These are phyloP conservation scores for Zaprionus taronus DNA, from an alignment of 1,140 invertebrate genomes.

Conservation along the genomic window DNA sequence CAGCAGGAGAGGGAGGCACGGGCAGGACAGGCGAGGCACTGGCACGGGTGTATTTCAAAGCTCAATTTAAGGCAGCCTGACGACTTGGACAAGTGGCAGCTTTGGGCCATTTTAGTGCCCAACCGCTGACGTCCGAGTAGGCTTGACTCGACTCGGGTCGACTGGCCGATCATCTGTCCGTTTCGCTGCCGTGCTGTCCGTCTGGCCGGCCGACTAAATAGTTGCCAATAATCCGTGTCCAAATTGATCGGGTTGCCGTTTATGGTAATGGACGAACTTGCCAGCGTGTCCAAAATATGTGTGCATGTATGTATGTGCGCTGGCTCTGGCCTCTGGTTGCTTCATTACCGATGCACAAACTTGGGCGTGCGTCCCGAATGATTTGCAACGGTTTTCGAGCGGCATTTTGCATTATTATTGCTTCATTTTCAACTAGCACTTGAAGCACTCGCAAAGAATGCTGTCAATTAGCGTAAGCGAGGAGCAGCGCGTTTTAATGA, in stretches of 20 bases:
- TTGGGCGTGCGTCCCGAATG: conserved; percentile 60
- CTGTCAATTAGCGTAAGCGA: conserved; percentile 55
- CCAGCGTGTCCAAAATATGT: conserved; percentile 60
- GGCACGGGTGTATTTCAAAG: conserved; percentile 36
- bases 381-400: conserved; percentile 59
- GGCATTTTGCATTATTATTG: conserved; percentile 74
- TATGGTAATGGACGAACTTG: conserved; percentile 82
- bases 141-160: conserved; percentile 5
- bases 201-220: conserved; percentile 60
- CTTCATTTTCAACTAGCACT: conserved; percentile 57
- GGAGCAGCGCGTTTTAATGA: conserved; percentile 31
- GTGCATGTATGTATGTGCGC: background rate
- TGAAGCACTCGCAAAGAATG: conserved; percentile 27
- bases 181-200: background rate
- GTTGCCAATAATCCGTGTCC: conserved; percentile 80
- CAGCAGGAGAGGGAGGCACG: conserved; percentile 3
- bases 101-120: conserved; percentile 58
- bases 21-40: background rate
- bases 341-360: conserved; percentile 73
- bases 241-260: conserved; percentile 78
- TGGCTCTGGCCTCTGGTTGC: conserved; percentile 9
- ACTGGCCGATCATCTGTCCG: conserved; percentile 4
- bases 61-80: conserved; percentile 62
- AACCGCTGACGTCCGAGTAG: conserved; percentile 22
- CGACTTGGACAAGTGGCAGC: conserved; percentile 63